Percentiles rank a stretch among this genome's conserved stretches.
phyloP scores from a whole-genome alignment of 2,797 vertebrate genomes.

The Halcyon chelicuti region DNA sequence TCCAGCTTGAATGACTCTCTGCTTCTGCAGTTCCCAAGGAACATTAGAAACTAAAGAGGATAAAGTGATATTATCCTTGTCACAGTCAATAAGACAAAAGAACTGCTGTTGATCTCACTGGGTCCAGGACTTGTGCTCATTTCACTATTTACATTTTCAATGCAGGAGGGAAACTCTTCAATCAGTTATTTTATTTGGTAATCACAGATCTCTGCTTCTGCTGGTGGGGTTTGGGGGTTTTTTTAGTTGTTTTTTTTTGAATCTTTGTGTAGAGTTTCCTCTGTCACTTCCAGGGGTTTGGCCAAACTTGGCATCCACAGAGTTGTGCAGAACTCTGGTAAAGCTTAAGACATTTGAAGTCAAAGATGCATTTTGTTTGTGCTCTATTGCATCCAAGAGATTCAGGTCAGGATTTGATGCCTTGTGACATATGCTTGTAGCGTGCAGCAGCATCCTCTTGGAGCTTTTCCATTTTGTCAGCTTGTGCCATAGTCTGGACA shows the following conservation, averaged over 20 bases:
- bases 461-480: not conserved
- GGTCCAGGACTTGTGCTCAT: not conserved
- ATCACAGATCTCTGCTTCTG: not conserved
- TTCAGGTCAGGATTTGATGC: not conserved
- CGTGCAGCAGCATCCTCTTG: not conserved
- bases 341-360: not conserved
- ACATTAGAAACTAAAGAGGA: not conserved
- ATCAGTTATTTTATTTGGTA: not conserved
- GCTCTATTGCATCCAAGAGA: not conserved
- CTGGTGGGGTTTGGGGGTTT: not conserved
- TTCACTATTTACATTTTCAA: not conserved
- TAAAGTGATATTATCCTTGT: not conserved
- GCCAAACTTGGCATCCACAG: not conserved
- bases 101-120: not conserved
- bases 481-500: not conserved
- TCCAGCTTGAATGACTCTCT: not conserved
- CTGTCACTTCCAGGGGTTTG: not conserved
- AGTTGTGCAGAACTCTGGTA: not conserved
- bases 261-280: not conserved
- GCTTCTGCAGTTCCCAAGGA: not conserved
- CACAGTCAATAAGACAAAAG: not conserved
- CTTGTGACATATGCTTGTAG: not conserved
- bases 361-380: not conserved
- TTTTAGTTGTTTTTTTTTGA: not conserved
- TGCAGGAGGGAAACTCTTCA: not conserved